Evolutionary conservation across 2,113 vertebrate species (phyloP).

Genomic region (Callionymus lyra): DNA sequence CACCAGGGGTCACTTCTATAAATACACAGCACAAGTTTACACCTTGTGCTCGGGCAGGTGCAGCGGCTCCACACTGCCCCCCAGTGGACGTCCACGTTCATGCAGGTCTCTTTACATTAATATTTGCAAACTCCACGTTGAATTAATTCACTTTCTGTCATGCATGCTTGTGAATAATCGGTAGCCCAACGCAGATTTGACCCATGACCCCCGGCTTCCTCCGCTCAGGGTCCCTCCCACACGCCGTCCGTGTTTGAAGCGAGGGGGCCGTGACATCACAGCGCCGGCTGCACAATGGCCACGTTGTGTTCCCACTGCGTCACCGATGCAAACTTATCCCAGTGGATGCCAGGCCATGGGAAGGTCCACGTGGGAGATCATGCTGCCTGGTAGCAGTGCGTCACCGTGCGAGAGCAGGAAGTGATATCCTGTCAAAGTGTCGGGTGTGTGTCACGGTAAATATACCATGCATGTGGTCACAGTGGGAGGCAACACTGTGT

Average conservation of each 20-base stretch:
- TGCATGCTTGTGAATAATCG: conserved; percentile 35
- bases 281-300: conserved; percentile 51
- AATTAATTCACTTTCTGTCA: too few relatives aligned
- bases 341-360: conserved; percentile 54
- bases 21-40: conserved; percentile 47
- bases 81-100: conserved; percentile 4
- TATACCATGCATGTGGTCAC: conserved; percentile 12
- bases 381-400: conserved; percentile 44
- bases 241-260: conserved; percentile 59
- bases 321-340: conserved; percentile 44
- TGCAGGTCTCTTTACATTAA: too few relatives aligned
- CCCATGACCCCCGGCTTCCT: conserved; percentile 45
- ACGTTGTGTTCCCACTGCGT: conserved; percentile 53
- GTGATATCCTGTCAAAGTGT: conserved; percentile 16
- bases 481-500: neutral
- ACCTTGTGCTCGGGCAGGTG: conserved; percentile 35
- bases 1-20: conserved; percentile 44
- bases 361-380: conserved; percentile 42
- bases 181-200: conserved; percentile 35
- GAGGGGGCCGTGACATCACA: conserved; percentile 53
- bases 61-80: conserved; percentile 24
- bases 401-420: conserved; percentile 48
- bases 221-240: conserved; percentile 40
- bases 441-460: neutral
- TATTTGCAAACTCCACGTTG: too few relatives aligned